phyloP scores from a whole-genome alignment of 2,113 vertebrate species.

The Rutilus rutilus region DNA sequence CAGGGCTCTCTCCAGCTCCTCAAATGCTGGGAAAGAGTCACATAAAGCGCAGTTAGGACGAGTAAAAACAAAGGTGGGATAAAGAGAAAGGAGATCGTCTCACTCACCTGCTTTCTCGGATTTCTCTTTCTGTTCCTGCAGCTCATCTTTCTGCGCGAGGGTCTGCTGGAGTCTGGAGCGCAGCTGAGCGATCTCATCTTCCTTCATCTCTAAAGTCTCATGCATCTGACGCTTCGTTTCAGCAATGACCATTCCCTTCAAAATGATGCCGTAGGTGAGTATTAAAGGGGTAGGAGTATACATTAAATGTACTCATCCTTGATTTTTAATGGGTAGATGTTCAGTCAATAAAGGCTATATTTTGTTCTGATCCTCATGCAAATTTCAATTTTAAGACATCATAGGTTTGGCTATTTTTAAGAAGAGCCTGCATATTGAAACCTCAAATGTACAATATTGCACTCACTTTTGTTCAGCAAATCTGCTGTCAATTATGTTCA shows the following conservation, averaged over 20 bases:
- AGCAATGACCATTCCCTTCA: slow-evolving; percentile 95
- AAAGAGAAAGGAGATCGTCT: background rate
- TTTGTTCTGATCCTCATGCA: background rate
- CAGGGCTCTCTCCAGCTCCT: slow-evolving; percentile 91
- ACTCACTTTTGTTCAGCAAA: background rate
- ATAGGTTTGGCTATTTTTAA: background rate
- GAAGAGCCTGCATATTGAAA: background rate
- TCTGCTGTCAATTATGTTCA: background rate
- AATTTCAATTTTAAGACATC: background rate
- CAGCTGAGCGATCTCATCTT: slow-evolving; percentile 91
- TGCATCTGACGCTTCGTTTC: slow-evolving; percentile 98
- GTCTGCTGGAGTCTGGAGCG: slow-evolving; percentile 83
- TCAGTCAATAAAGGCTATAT: background rate
- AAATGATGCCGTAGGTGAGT: slow-evolving; percentile 27
- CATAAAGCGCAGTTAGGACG: background rate
- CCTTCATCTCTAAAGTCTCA: slow-evolving; percentile 94
- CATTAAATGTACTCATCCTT: background rate
- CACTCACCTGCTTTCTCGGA: slow-evolving; percentile 92
- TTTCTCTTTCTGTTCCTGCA: slow-evolving; percentile 93
- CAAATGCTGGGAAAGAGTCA: slow-evolving; percentile 82
- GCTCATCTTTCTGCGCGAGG: slow-evolving; percentile 81
- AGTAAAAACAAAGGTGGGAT: background rate
- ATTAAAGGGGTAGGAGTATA: background rate
- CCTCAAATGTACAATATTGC: background rate
- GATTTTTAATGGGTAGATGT: background rate